phyloP scores from a whole-genome alignment of 2,113 vertebrate species.

The Aphyosemion australe region DNA sequence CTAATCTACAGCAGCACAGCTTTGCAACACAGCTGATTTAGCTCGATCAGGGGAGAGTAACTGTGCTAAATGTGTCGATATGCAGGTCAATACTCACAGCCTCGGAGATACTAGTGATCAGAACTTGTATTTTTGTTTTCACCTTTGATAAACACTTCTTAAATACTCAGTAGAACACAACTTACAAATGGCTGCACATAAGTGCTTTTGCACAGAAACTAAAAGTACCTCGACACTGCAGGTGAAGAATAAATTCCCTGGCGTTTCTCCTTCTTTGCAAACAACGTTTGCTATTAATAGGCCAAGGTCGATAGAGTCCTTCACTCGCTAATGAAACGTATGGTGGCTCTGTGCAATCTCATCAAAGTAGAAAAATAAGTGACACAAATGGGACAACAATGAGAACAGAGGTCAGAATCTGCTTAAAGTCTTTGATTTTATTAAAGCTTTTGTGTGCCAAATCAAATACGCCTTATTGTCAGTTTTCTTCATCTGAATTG shows the following conservation, averaged over 20 bases:
- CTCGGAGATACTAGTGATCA: no score
- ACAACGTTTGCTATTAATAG: conserved; percentile 63
- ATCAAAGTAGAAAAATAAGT: conserved; percentile 60
- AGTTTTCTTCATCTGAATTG: not conserved
- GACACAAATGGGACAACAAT: conserved; percentile 70
- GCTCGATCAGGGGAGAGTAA: no score
- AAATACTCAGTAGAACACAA: no score
- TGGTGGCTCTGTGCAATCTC: conserved; percentile 33
- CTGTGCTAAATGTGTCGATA: no score
- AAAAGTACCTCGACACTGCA: not conserved
- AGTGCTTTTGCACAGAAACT: not conserved
- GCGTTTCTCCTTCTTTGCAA: conserved; percentile 16
- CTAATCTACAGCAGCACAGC: no score
- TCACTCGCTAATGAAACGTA: conserved; percentile 56
- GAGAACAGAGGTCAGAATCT: conserved; percentile 51
- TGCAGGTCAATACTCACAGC: no score
- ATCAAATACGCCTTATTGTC: conserved; percentile 2
- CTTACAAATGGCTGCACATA: no score
- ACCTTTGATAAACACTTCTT: no score
- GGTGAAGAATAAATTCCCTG: conserved; percentile 24
- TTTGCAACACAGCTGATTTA: no score
- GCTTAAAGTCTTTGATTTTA: conserved; percentile 12
- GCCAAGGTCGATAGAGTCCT: conserved; percentile 60
- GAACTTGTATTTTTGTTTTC: no score
- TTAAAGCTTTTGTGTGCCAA: conserved; percentile 3